Base-by-base conservation (phyloP, 2,797 vertebrate genomes). In the Holocentrus rufus region DNA sequence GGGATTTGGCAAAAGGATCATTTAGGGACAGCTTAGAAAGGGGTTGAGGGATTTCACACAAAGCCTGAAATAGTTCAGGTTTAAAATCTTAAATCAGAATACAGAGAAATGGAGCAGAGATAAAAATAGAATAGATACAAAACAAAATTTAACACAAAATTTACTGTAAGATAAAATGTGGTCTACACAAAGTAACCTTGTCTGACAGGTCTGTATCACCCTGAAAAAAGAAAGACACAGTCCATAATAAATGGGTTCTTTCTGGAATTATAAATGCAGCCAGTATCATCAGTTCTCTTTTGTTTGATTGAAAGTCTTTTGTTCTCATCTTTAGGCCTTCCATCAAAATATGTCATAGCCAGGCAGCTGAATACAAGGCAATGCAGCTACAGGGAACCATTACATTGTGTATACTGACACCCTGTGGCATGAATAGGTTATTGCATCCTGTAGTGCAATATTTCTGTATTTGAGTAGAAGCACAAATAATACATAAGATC, bases 271-370 rank as follows among this genome's bases (percentile, higher is more conserved):
- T 18, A 47, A 17, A 47, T 47, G 4, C 5, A 18, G 46, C 17
- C 25, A 65, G 50, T 47, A 31, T 68, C 52, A 62, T 65, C 10
- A 56, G 15, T 27, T 65, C 6, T 65, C 74, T 81, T 76, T 76
- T 81, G 76, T 87, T 66, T 58, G 13, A 67, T 17, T 71, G 56
- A 82, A 76, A 65, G 61, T 46, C 74, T 83, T 22, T 90, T 87
- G 76, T 83, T 84, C 73, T 62, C 50, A 53, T 18, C 46, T 18
- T 63, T 39, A 65, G 22, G 39, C 60, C 20, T 79, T 69, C 30
- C 64, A 46, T 59, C n/a, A 20, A 25, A 74, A 44, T 6, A 8
- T 72, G 52, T 25, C 59, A 30, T 61, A 69, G 49, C 14, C 34
- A 62, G 50, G 11, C 74, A 75, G 14, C 44, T 22, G 44, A 64